Evolutionary conservation across 1,140 invertebrate genomes (phyloP).

Genomic region (Lepidostoma basale): DNA sequence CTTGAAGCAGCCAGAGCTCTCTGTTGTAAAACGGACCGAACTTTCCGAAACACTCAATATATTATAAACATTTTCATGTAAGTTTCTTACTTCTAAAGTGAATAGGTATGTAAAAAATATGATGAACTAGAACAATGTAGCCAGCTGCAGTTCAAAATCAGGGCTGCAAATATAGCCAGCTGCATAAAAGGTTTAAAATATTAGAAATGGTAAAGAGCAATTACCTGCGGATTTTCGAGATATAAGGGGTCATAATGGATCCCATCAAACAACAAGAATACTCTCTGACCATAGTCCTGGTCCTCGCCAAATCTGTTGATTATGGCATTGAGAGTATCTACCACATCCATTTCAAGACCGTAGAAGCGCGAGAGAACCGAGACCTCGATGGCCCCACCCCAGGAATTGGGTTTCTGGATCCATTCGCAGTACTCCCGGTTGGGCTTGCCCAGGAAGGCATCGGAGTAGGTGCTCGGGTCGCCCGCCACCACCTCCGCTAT

Average conservation of each 20-base stretch:
- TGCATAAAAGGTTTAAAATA: too few relatives aligned
- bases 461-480: slow-evolving; percentile 79
- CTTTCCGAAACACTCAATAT: too few relatives aligned
- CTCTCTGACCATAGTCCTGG: slow-evolving; percentile 80
- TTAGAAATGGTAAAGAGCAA: too few relatives aligned
- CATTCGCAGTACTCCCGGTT: slow-evolving; percentile 87
- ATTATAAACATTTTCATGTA: too few relatives aligned
- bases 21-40: too few relatives aligned
- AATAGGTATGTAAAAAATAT: too few relatives aligned
- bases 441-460: slow-evolving; percentile 85
- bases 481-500: slow-evolving; percentile 82
- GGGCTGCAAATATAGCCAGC: too few relatives aligned
- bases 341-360: slow-evolving; percentile 90
- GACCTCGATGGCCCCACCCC: slow-evolving; percentile 94
- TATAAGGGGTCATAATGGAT: slow-evolving; percentile 96
- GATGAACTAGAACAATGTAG: too few relatives aligned
- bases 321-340: slow-evolving; percentile 87
- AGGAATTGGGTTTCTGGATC: slow-evolving; percentile 83
- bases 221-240: slow-evolving; percentile 65
- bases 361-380: slow-evolving; percentile 88
- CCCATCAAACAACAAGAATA: slow-evolving; percentile 93
- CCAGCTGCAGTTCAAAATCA: too few relatives aligned
- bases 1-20: too few relatives aligned
- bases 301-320: slow-evolving; percentile 95
- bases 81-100: too few relatives aligned